These are phyloP conservation scores for Triplophysa tibetana DNA, from an alignment of 2,113 vertebrate species.

Conservation along the genomic window DNA sequence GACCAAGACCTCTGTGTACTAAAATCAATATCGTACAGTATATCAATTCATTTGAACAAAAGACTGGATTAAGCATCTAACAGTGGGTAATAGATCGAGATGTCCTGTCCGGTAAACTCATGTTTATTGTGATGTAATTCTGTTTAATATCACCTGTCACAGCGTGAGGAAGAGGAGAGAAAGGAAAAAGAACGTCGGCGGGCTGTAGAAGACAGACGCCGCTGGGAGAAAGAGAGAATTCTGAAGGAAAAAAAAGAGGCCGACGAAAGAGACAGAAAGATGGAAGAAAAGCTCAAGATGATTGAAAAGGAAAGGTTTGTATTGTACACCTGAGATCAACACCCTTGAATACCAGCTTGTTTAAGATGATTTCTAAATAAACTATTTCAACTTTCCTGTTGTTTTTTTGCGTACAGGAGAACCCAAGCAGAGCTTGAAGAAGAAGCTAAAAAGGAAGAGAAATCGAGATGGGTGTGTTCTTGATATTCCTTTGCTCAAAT, in stretches of 20 bases:
- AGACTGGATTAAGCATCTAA: not conserved
- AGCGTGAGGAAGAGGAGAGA: constrained; percentile 81
- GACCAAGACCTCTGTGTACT: not conserved
- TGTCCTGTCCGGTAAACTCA: not conserved
- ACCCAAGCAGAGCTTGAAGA: constrained; percentile 70
- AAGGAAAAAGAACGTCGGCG: constrained; percentile 78
- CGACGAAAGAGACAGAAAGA: constrained; percentile 80
- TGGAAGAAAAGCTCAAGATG: constrained; percentile 76
- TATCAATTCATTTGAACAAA: not conserved
- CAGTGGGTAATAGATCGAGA: not conserved
- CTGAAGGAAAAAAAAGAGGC: constrained; percentile 76
- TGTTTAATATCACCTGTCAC: constrained; percentile 25
- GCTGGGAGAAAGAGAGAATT: constrained; percentile 75
- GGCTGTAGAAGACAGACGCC: constrained; percentile 73
- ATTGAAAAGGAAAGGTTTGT: constrained; percentile 79
- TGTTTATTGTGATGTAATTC: not conserved
- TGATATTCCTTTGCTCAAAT: not conserved
- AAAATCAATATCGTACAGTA: not conserved
- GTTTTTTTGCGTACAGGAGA: constrained; percentile 61
- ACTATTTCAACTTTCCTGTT: not conserved
- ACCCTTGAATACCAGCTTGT: too few relatives aligned
- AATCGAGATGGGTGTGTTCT: constrained; percentile 70
- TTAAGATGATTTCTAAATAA: too few relatives aligned
- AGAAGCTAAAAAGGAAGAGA: constrained; percentile 68
- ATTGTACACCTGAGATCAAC: not conserved